Evolutionary conservation across 1,140 invertebrate species (phyloP), one percentile per base, ranked within the genome.

Genomic region (Neodiprion virginianus): DNA sequence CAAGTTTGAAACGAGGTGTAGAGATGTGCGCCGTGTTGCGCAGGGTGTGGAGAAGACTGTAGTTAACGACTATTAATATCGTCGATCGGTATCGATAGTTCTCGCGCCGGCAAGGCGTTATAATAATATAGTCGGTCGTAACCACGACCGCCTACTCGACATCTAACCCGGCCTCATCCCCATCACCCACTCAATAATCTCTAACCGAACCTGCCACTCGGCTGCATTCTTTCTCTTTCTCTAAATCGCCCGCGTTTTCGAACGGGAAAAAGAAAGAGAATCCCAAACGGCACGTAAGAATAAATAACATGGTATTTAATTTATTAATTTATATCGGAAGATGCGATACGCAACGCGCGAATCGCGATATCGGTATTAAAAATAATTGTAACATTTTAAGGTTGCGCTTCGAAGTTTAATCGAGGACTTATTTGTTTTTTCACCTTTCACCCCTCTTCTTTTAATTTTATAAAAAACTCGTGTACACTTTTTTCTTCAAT

Each of bases 61-160:
- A 84, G 81, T 86, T 86, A 86, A 81, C 84, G 85, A 85, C 85
- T 86, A 86, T 86, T 86, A 86, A 86, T 86, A 86, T 85, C 83
- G 82, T 86, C 82, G 85, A 86, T 86, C 85, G 77, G 74, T 79
- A 86, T 86, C 84, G 83, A 86, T 86, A 85, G 84, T 85, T 81
- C 72, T 84, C 77, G 82, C 81, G 81, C 79, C 80, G 75, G 28
- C 28, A 40, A 85, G 83, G 84, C 84, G 84, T 85, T 80, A 86
- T 86, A 86, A 86, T 86, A 79, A 86, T 86, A 86, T 78, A 81
- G 81, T 84, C 72, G 78, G 80, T 77, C 77, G 73, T 74, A 77
- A 77, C 79, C 28, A 9, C 53, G 53, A 61, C 53, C 53, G 53
- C 53, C 53, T 61, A 5, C 53, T 61, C 53, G 53, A 61, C 53